A percentile compares a stretch with the other conserved stretches of the same genome.
Conservation (phyloP, 2,888 invertebrate species). For the Dasysyrphus albostriatus region DNA sequence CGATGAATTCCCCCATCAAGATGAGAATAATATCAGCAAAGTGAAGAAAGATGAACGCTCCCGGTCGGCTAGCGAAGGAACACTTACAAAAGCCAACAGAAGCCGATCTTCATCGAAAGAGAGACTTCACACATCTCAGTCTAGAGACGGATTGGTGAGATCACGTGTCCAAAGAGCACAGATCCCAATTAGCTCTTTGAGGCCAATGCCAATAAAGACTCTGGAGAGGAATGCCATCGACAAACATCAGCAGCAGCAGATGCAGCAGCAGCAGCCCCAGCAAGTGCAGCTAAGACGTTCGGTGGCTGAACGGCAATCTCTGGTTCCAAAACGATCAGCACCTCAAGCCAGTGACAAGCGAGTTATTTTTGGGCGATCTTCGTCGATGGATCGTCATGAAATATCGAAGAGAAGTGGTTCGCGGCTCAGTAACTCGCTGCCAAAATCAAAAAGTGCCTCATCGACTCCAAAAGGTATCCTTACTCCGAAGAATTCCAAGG, state of each 20-base stretch:
- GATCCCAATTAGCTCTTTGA: slow-evolving; percentile 72
- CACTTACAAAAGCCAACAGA: slow-evolving; percentile 55
- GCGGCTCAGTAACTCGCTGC: slow-evolving; percentile 56
- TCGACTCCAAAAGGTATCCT: slow-evolving; percentile 62
- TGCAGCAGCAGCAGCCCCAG: slow-evolving; percentile 41
- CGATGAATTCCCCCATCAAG: slow-evolving; percentile 76
- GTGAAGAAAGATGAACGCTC: slow-evolving; percentile 58
- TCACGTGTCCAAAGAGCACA: slow-evolving; percentile 77
- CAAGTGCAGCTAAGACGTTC: slow-evolving; percentile 77
- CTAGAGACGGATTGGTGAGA: slow-evolving; percentile 63
- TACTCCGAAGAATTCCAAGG: slow-evolving; percentile 77
- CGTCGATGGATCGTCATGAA: slow-evolving; percentile 82
- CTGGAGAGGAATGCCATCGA: slow-evolving; percentile 50
- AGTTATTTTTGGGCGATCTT: slow-evolving; percentile 78
- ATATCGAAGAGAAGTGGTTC: slow-evolving; percentile 78
- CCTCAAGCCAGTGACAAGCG: slow-evolving; percentile 71
- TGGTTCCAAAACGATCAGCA: slow-evolving; percentile 79
- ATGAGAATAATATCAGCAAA: slow-evolving; percentile 23
- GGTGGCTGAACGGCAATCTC: slow-evolving; percentile 79
- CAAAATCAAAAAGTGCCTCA: slow-evolving; percentile 68
- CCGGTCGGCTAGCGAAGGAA: slow-evolving; percentile 57
- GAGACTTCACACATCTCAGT: slow-evolving; percentile 74
- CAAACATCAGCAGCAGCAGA: slow-evolving; percentile 45
- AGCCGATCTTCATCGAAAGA: slow-evolving; percentile 77
- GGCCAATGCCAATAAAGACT: slow-evolving; percentile 73